A percentile compares a stretch with the other conserved stretches of the same genome.
These are phyloP conservation scores for Brachypteracias leptosomus DNA, from an alignment of 2,113 vertebrate genomes.

Conservation along the genomic window DNA sequence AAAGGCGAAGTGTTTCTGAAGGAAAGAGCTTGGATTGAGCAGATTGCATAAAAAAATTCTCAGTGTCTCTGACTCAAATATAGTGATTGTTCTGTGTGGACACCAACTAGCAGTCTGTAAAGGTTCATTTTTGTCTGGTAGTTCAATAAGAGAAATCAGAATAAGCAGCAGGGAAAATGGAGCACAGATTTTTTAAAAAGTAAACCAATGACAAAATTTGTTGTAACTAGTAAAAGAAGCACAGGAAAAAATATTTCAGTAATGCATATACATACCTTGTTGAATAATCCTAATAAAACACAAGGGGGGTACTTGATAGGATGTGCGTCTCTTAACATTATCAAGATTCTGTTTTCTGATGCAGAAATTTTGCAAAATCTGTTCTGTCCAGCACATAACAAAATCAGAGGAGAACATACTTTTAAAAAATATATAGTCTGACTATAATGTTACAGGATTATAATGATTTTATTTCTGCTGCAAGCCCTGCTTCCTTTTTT, in stretches of 20 bases:
- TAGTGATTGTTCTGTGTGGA: slow-evolving; percentile 35
- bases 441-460: not conserved
- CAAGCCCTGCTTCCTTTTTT: not conserved
- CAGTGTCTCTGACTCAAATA: slow-evolving; percentile 18
- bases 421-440: not conserved
- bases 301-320: not conserved
- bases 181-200: not conserved
- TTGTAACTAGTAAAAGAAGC: not conserved
- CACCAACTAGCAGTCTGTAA: slow-evolving; percentile 43
- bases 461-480: not conserved
- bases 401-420: not conserved
- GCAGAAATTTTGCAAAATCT: not conserved
- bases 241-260: not conserved
- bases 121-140: slow-evolving; percentile 27
- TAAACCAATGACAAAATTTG: not conserved
- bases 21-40: slow-evolving; percentile 68
- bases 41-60: slow-evolving; percentile 64
- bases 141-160: not conserved
- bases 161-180: not conserved
- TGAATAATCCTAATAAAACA: not conserved
- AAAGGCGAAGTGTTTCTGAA: slow-evolving; percentile 75
- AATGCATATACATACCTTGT: not conserved
- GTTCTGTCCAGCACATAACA: not conserved
- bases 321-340: not conserved
- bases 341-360: not conserved